Evolutionary conservation across 2,113 vertebrate genomes (phyloP).

Genomic region (Notechis scutatus): DNA sequence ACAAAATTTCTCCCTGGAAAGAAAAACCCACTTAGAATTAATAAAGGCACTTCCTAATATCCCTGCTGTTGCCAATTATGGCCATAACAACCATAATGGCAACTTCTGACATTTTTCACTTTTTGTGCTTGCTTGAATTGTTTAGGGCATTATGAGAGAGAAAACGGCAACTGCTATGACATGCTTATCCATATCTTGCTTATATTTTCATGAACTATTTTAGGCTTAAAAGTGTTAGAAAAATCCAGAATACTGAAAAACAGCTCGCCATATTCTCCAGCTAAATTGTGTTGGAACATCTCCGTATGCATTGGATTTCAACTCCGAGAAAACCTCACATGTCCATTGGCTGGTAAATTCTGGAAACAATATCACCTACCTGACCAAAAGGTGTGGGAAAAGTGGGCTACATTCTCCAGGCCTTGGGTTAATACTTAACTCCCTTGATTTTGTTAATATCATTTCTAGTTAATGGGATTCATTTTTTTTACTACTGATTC

Average conservation of each 20-base stretch:
- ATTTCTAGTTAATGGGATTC: background rate
- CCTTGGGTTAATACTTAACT: background rate
- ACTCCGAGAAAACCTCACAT: background rate
- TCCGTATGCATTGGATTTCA: background rate
- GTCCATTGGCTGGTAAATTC: background rate
- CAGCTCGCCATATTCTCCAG: background rate
- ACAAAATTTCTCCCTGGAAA: background rate
- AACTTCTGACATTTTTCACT: background rate
- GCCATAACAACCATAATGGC: background rate
- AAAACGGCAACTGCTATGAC: background rate
- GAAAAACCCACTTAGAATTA: background rate
- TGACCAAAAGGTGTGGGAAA: background rate
- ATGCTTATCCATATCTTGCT: background rate
- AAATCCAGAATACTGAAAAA: background rate
- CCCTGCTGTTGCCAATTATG: background rate
- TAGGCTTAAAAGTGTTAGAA: background rate
- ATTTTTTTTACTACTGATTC: no score
- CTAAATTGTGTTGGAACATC: background rate
- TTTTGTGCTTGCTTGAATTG: background rate
- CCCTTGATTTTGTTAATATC: background rate
- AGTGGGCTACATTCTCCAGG: background rate
- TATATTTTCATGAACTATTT: background rate
- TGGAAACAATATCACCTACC: background rate
- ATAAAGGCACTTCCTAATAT: background rate
- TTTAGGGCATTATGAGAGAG: background rate